Evolutionary conservation across 1,140 invertebrate species (phyloP).

Genomic region (Forficula auricularia): DNA sequence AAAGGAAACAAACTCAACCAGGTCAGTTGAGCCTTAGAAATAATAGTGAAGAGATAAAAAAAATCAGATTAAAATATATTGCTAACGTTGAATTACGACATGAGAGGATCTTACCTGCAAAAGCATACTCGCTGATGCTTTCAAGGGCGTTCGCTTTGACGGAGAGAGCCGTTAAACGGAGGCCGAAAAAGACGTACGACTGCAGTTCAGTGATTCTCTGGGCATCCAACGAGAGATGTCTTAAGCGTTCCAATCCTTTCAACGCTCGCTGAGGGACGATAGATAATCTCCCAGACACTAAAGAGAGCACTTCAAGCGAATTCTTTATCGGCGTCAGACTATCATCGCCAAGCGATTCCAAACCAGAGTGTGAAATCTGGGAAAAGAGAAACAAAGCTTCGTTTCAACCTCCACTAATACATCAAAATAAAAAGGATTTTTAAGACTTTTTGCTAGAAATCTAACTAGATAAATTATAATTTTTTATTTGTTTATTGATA

Average conservation of each 20-base stretch:
- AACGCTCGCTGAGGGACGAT: conserved; percentile 66
- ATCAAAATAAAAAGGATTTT: too few relatives aligned
- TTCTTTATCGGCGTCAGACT: conserved; percentile 51
- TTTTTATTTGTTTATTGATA: too few relatives aligned
- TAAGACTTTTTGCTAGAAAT: too few relatives aligned
- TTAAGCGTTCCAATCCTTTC: conserved; percentile 47
- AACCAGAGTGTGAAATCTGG: conserved; percentile 52
- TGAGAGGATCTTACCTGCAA: conserved; percentile 28
- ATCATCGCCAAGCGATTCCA: conserved; percentile 54
- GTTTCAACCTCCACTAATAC: too few relatives aligned
- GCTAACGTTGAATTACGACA: too few relatives aligned
- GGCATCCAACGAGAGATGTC: conserved; percentile 63
- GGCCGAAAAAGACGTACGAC: conserved; percentile 70
- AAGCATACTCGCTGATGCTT: conserved; percentile 65
- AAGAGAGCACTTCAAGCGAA: conserved; percentile 58
- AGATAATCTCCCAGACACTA: conserved; percentile 61
- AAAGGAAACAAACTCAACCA: too few relatives aligned
- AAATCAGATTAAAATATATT: too few relatives aligned
- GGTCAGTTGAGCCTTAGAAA: too few relatives aligned
- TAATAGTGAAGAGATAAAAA: too few relatives aligned
- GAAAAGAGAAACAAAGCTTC: conserved; percentile 9
- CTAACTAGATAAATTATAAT: too few relatives aligned
- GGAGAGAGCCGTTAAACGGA: conserved; percentile 63
- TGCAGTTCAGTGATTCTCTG: conserved; percentile 68
- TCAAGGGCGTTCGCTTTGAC: conserved; percentile 64